These are phyloP conservation scores for Spisula solida DNA, from an alignment of 2,888 invertebrate species.

Conservation along the genomic window DNA sequence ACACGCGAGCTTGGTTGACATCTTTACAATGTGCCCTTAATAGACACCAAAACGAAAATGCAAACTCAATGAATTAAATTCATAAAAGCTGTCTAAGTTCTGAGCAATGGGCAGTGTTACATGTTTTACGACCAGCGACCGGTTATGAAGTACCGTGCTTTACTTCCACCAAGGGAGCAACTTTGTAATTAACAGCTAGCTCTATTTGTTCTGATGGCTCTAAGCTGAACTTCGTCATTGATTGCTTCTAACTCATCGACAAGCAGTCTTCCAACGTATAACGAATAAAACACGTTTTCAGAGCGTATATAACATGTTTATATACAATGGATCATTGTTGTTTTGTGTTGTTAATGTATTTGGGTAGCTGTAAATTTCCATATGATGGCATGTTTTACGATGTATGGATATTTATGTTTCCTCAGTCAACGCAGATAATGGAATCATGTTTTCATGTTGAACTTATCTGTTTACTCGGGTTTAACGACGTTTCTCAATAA, in stretches of 20 bases:
- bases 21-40: slow-evolving; percentile 23
- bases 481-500: too few species aligned
- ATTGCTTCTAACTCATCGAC: neutral
- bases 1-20: slow-evolving; percentile 21
- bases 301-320: neutral
- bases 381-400: neutral
- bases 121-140: neutral
- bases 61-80: slow-evolving; percentile 30
- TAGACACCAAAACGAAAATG: slow-evolving; percentile 24
- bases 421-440: neutral
- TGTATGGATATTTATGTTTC: neutral
- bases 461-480: neutral
- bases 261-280: neutral
- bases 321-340: neutral
- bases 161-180: slow-evolving; percentile 9
- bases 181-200: neutral
- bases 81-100: slow-evolving; percentile 19
- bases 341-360: neutral
- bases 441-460: neutral
- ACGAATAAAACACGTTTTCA: neutral
- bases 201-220: slow-evolving; percentile 5
- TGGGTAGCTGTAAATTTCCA: neutral
- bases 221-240: neutral
- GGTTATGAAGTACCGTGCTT: neutral
- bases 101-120: slow-evolving; percentile 7